Evolutionary conservation across 2,888 invertebrate genomes (phyloP).

Genomic region (Napeogenes inachia): DNA sequence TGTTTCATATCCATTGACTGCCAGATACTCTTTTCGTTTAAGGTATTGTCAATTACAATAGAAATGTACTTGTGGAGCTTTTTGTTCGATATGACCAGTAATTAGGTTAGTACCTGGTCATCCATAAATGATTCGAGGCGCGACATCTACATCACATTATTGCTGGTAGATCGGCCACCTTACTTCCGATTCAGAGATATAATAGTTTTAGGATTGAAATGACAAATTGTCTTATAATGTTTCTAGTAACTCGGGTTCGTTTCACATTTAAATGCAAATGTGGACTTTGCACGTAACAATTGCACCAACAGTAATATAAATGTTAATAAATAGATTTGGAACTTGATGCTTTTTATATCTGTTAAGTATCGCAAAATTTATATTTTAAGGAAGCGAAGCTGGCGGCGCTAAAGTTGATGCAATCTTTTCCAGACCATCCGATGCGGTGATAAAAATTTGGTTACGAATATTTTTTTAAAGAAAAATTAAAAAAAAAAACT

Average conservation of each 20-base stretch:
- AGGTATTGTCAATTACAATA: constrained; percentile 40
- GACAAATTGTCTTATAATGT: constrained; percentile 51
- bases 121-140: constrained; percentile 72
- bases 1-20: constrained; percentile 63
- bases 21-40: constrained; percentile 41
- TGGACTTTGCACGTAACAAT: constrained; percentile 8
- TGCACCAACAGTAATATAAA: no score
- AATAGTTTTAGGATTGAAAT: constrained; percentile 66
- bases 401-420: constrained; percentile 61
- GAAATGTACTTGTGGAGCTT: constrained; percentile 51
- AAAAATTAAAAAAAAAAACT: not conserved
- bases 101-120: constrained; percentile 39
- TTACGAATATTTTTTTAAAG: not conserved
- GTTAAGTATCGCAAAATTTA: constrained; percentile 57
- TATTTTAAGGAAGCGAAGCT: constrained; percentile 65
- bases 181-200: constrained; percentile 78
- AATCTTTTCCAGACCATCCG: constrained; percentile 52
- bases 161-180: constrained; percentile 69
- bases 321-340: no score
- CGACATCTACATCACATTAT: constrained; percentile 71
- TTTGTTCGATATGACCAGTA: constrained; percentile 23
- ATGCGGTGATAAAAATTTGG: constrained; percentile 53
- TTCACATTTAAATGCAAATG: constrained; percentile 21
- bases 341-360: not conserved
- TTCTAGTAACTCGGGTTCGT: constrained; percentile 27